Evolutionary conservation across 2,113 vertebrate species (phyloP).

Genomic region (Cariama cristata): DNA sequence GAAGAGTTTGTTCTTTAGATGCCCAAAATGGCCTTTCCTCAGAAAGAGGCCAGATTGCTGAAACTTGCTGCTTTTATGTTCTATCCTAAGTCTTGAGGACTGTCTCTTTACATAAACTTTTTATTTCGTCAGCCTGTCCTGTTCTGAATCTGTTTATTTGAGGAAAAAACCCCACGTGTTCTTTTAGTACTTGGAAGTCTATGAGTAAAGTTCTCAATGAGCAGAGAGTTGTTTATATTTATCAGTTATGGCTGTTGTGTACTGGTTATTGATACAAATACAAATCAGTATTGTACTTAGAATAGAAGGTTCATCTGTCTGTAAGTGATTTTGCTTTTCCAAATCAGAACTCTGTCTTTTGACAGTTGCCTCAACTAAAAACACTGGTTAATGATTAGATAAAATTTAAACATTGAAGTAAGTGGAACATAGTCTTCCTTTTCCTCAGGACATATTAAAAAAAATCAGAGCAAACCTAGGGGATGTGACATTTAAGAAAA

Average conservation of each 20-base stretch:
- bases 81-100: not conserved
- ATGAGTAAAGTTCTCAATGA: not conserved
- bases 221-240: not conserved
- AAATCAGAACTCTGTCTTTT: not conserved
- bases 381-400: not conserved
- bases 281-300: not conserved
- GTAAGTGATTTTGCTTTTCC: not conserved
- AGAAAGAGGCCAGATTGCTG: not conserved
- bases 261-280: not conserved
- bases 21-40: not conserved
- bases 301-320: not conserved
- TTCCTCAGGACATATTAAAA: not conserved
- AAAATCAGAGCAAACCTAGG: not conserved
- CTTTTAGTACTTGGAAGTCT: not conserved
- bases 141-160: not conserved
- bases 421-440: not conserved
- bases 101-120: not conserved
- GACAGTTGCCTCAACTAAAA: not conserved
- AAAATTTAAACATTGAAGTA: not conserved
- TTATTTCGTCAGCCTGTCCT: not conserved
- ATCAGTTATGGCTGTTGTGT: not conserved
- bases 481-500: not conserved
- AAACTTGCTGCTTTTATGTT: not conserved
- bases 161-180: accelerated
- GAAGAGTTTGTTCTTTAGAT: not conserved